Evolutionary conservation across 2,113 vertebrate genomes (phyloP).

Genomic region (Eleginops maclovinus): DNA sequence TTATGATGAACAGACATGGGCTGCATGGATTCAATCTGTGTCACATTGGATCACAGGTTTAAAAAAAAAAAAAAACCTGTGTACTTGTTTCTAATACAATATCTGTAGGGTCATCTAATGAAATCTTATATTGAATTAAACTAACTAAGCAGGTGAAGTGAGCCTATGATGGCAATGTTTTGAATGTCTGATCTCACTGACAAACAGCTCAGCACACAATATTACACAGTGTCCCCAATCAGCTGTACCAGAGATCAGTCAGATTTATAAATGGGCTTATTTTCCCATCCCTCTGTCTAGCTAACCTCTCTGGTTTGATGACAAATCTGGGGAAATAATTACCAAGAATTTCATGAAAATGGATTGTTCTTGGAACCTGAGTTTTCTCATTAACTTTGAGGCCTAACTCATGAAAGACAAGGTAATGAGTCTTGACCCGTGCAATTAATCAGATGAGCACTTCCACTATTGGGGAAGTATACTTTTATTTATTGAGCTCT

Average conservation of each 20-base stretch:
- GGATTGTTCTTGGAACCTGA: neutral
- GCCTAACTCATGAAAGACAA: constrained; percentile 3
- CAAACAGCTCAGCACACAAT: constrained; percentile 13
- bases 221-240: constrained; percentile 17
- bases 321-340: neutral
- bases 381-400: neutral
- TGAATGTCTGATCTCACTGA: constrained; percentile 21
- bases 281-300: neutral
- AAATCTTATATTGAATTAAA: constrained; percentile 13
- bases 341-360: neutral
- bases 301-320: constrained; percentile 5
- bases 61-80: neutral
- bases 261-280: constrained; percentile 12
- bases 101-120: neutral
- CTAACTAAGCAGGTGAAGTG: constrained; percentile 15
- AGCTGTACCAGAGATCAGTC: neutral
- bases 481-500: neutral
- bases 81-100: too few relatives aligned
- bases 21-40: constrained; percentile 17
- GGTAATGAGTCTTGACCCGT: constrained; percentile 11
- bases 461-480: neutral
- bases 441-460: neutral
- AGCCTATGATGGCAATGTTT: neutral
- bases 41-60: neutral
- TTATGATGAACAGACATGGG: constrained; percentile 2